Evolutionary conservation across 2,113 vertebrate genomes (phyloP).

Genomic region (Meriones unguiculatus): DNA sequence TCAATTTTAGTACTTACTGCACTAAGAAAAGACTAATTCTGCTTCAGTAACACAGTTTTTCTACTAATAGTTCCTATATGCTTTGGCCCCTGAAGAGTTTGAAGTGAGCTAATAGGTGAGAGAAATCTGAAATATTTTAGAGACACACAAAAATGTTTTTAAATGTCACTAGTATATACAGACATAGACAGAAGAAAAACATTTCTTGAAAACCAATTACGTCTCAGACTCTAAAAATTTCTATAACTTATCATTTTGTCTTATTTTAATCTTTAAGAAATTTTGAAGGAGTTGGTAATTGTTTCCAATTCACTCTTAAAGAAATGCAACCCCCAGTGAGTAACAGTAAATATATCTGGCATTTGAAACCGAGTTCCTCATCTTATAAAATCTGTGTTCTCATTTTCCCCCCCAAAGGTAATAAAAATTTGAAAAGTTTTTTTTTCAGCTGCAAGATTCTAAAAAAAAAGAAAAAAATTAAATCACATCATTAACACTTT

Average conservation of each 20-base stretch:
- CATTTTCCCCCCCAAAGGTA: slow-evolving; percentile 47
- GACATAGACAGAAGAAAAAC: background rate
- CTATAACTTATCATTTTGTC: background rate
- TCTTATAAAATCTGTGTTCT: slow-evolving; percentile 50
- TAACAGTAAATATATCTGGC: slow-evolving; percentile 39
- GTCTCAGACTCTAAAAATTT: background rate
- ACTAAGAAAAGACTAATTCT: background rate
- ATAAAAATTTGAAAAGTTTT: slow-evolving; percentile 16
- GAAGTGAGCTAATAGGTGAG: background rate
- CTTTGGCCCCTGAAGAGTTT: background rate
- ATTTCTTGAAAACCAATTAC: background rate
- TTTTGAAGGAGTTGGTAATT: background rate
- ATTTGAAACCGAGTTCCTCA: slow-evolving; percentile 11
- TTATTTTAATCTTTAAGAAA: slow-evolving; percentile 27
- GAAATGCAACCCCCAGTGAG: slow-evolving; percentile 11
- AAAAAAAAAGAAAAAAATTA: slow-evolving; percentile 56
- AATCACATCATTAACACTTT: slow-evolving; percentile 42
- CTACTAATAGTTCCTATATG: background rate
- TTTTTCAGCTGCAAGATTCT: slow-evolving; percentile 54
- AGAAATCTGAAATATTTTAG: slow-evolving; percentile 42
- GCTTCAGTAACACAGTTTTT: background rate
- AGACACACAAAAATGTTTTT: slow-evolving; percentile 35
- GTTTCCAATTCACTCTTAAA: slow-evolving; percentile 6
- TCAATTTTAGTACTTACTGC: background rate
- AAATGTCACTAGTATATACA: background rate